Base-by-base conservation (phyloP, 2,888 invertebrate genomes). In the Andricus quercusramuli region DNA sequence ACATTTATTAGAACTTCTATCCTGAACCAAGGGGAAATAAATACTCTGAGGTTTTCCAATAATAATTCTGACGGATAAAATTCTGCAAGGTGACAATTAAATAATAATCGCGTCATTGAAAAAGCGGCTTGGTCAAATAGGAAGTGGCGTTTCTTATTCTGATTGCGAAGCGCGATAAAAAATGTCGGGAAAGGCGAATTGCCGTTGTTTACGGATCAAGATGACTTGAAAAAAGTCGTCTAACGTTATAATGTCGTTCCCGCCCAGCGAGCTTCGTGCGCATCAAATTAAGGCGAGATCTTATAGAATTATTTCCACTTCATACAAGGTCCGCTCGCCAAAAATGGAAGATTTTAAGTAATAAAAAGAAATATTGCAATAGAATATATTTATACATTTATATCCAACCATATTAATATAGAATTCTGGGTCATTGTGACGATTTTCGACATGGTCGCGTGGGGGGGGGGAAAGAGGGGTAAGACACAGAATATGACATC, bases 191-290 rank as follows among this genome's bases (percentile, higher is more conserved):
- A 81, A 67, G 62, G 77, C 80, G 77, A 82, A 77, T 80, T 78
- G 82, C 81, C 82, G 82, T 82, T 80, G 79, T 83, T 81, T 81
- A 82, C 81, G 78, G 80, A 82, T 82, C 81, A 78, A 83, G 83
- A 83, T 86, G 86, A 85, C 85, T 85, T 79, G 86, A 85, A 86
- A 84, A 83, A 81, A 85, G 78, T 79, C 81, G 78, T 83, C 82
- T 82, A 84, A 84, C 82, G 84, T 80, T 83, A 74, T 59, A 65
- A 65, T 77, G 80, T 79, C 85, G 81, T 78, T 82, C 78, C 70
- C 65, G 77, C 84, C 70, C 70, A 70, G 47, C 29, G 51, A 70
- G 29, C 51, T 11, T 47, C 47, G 70, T 44, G 22, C 47, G 51
- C 51, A 32, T 70, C 22, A n/a, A 20, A 67, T 67, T 67, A 44